phyloP scores from a whole-genome alignment of 2,888 invertebrate genomes.

The Drosophila paracracens region DNA sequence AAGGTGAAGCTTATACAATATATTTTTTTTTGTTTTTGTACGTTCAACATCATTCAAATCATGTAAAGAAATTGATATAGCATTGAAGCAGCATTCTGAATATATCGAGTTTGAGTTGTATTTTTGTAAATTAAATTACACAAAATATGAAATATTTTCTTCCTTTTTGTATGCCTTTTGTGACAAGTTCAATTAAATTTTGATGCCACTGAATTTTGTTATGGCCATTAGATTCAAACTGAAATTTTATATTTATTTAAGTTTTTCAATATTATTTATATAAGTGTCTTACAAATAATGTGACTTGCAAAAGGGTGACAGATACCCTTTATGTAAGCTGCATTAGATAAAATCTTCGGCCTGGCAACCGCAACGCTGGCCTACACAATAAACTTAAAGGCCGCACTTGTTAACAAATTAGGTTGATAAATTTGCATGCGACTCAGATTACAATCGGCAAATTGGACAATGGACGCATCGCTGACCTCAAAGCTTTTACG shows the following conservation, averaged over 20 bases:
- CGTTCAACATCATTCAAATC: no score
- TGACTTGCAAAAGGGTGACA: background rate
- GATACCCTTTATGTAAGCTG: background rate
- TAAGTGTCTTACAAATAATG: background rate
- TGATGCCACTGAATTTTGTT: background rate
- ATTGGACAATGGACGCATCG: conserved; percentile 52
- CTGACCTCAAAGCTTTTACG: conserved; percentile 35
- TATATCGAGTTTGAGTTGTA: no score
- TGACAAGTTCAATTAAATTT: background rate
- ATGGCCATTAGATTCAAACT: background rate
- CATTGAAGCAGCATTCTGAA: no score
- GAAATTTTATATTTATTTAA: background rate
- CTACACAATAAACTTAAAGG: conserved; percentile 27
- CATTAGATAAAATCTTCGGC: background rate
- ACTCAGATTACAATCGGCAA: conserved; percentile 73
- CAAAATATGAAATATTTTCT: no score
- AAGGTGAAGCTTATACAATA: background rate
- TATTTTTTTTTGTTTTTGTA: no score
- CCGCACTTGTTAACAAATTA: conserved; percentile 74
- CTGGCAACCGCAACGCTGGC: conserved; percentile 6
- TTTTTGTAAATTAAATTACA: background rate
- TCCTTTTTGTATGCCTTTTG: background rate
- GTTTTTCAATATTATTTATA: background rate
- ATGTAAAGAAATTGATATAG: no score
- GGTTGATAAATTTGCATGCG: conserved; percentile 71